These are phyloP conservation scores for Holacanthella duospinosa DNA, from an alignment of 2,888 invertebrate genomes.

Conservation along the genomic window DNA sequence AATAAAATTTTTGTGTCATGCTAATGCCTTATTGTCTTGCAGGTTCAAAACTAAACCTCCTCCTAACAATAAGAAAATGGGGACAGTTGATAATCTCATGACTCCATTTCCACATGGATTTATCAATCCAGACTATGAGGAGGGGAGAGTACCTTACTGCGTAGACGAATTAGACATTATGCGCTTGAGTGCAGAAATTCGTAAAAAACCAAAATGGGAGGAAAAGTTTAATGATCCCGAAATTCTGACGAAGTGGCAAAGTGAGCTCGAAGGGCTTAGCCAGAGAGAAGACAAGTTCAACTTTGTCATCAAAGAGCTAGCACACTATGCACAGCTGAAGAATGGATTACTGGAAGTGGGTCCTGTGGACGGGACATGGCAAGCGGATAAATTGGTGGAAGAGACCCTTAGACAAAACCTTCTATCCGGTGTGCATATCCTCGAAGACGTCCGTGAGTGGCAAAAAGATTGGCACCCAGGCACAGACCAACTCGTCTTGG, in stretches of 20 bases:
- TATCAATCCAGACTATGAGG: neutral
- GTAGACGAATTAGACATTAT: conserved; percentile 1
- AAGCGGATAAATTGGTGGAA: neutral
- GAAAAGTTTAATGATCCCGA: conserved; percentile 1
- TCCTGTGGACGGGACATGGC: neutral
- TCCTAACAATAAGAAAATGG: no score
- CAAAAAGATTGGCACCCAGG: conserved; percentile 6
- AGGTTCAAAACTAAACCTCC: no score
- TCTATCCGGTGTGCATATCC: neutral
- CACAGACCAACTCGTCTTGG: neutral
- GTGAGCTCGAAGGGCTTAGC: neutral
- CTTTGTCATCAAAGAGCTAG: neutral
- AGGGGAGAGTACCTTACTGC: neutral
- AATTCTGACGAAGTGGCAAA: neutral
- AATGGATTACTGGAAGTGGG: neutral
- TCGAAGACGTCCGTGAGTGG: neutral
- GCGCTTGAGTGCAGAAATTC: neutral
- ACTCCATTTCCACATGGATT: neutral
- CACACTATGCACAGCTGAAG: neutral
- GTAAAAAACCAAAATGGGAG: neutral
- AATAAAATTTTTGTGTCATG: no score
- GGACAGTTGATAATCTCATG: neutral
- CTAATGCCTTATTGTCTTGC: no score
- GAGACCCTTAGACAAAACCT: neutral
- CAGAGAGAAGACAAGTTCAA: neutral